Conservation (phyloP, 2,888 invertebrate genomes). For the Hydraecia micacea region DNA sequence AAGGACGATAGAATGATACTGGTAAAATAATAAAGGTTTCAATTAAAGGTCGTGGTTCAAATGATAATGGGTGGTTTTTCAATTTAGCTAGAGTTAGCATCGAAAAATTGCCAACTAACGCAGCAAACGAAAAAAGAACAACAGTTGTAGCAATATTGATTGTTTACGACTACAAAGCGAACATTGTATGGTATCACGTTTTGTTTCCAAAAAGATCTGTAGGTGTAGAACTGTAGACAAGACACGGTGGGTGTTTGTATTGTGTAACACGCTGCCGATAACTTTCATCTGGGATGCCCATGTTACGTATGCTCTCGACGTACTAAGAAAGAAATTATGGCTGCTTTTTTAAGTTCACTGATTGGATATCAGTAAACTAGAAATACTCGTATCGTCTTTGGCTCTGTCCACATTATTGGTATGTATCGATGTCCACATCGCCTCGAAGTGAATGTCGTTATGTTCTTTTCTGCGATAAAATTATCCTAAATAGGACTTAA, state of each 20-base stretch:
- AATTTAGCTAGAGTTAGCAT: slow-evolving; percentile 2
- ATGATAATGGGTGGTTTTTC: slow-evolving; percentile 9
- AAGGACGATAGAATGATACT: slow-evolving; percentile 20
- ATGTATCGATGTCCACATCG: slow-evolving; percentile 24
- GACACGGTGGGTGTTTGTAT: slow-evolving; percentile 37
- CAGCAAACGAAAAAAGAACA: slow-evolving; percentile 3
- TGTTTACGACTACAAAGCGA: slow-evolving; percentile 29
- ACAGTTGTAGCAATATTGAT: slow-evolving; percentile 30
- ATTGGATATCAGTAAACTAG: slow-evolving; percentile 22
- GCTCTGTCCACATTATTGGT: slow-evolving; percentile 11
- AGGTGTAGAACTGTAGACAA: slow-evolving; percentile 31
- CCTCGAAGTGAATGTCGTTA: background rate
- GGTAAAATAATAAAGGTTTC: slow-evolving; percentile 22
- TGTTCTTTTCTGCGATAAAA: slow-evolving; percentile 19
- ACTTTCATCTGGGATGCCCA: slow-evolving; percentile 46
- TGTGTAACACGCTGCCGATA: slow-evolving; percentile 35
- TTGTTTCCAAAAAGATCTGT: slow-evolving; percentile 41
- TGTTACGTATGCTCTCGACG: slow-evolving; percentile 22
- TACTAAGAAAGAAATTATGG: slow-evolving; percentile 11
- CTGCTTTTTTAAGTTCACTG: slow-evolving; percentile 16
- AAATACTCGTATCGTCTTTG: slow-evolving; percentile 13
- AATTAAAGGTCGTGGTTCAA: slow-evolving; percentile 3
- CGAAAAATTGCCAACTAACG: slow-evolving; percentile 6
- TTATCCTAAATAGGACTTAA: slow-evolving; percentile 16
- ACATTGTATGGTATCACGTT: slow-evolving; percentile 24